Percentiles rank a stretch among this genome's conserved stretches.
Evolutionary conservation across 1,140 invertebrate species (phyloP).

Genomic region (Drosophila lini): DNA sequence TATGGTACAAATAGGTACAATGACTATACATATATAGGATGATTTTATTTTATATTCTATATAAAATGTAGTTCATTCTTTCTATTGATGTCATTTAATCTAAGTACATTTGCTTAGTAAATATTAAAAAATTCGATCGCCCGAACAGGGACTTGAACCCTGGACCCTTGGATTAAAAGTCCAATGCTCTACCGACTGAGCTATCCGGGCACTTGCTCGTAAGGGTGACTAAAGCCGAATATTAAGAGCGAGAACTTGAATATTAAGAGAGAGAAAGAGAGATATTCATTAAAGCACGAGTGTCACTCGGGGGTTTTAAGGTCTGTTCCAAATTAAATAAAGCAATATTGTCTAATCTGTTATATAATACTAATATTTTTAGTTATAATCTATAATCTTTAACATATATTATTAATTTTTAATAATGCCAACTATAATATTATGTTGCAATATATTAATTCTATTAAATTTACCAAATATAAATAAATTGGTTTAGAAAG

Average conservation of each 20-base stretch:
- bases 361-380: not conserved
- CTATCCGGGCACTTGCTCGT: conserved; percentile 88
- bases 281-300: not conserved
- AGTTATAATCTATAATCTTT: not conserved
- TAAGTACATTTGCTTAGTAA: not conserved
- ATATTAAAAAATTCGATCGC: conserved; percentile 83
- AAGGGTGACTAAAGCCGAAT: conserved; percentile 12
- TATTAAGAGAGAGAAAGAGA: not conserved
- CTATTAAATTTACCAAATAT: not conserved
- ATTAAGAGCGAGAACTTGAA: conserved; percentile 12
- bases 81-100: not conserved
- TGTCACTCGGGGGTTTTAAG: not conserved
- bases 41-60: not conserved
- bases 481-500: not conserved
- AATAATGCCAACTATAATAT: too few relatives aligned
- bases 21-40: too few relatives aligned
- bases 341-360: too few relatives aligned
- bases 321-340: not conserved
- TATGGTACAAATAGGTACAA: too few relatives aligned
- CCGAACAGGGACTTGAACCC: conserved; percentile 92
- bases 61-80: too few relatives aligned
- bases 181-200: conserved; percentile 93
- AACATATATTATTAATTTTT: too few relatives aligned
- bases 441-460: not conserved
- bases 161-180: conserved; percentile 92